Base-by-base conservation (phyloP, 2,888 invertebrate genomes). In the Plebejus melissa region DNA sequence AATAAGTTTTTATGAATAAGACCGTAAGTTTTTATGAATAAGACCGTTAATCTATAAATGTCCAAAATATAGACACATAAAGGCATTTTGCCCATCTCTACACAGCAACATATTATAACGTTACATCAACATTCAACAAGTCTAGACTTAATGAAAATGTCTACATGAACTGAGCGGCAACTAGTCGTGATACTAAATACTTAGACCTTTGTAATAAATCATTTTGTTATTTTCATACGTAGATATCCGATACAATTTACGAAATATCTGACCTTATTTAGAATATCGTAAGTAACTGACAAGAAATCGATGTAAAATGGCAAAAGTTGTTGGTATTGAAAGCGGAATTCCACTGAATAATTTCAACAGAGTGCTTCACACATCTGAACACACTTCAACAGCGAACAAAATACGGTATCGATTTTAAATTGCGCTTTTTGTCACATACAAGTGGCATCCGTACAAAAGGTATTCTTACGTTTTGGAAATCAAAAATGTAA, bases 341-440 rank as follows among this genome's bases (percentile, higher is more conserved):
- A 65, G 13, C 36, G 11, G 65, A 65, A 36, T 16, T 65, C 36
- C 65, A 32, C 32, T 36, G 65, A 65, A 65, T 65, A 65, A 36
- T 65, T 65, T 65, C 5, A 5, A 65, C 65, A 5, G 65, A 36
- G 65, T 13, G 16, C 32, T 65, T 16, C 32, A 36, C 65, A 65
- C 32, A 2, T 65, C 13, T 60, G 60, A 16, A 65, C 6, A 65
- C 32, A 65, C 32, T 65, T 32, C 3, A 60, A 13, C 28, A 3
- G 28, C 60, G 32, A 32, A 65, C 32, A 65, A 65, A 65, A 32
- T 32, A 2, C 32, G 36, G 16, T 65, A 65, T 65, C 36, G 65
- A 65, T 65, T 65, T 13, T 4, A 65, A 65, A 65, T 32, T 65
- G 65, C 65, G 11, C 65, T 65, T 65, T 65, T 65, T 13, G 65